Base-by-base conservation (phyloP, 2,113 vertebrate species). In the Coptodon bakossiorum region DNA sequence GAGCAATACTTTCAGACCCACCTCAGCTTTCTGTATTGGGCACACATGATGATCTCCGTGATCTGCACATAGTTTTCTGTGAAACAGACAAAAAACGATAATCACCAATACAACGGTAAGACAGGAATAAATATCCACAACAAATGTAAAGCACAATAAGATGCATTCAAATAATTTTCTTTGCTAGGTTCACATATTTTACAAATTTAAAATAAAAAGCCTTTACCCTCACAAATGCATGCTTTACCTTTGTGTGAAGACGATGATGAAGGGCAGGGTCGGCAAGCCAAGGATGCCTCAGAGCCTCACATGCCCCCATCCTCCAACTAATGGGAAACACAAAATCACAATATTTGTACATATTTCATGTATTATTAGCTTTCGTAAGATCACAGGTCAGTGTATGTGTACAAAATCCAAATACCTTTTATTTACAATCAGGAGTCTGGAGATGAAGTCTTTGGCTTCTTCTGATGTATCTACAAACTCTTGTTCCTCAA, bases 261-360 rank as follows among this genome's bases (percentile, higher is more conserved):
- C 91, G 96, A 90, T 93, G 94, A 93, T 98, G 99, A 80, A 99
- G 97, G 66, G 80, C 95, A 81, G 96, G 94, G 89, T 98, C 97
- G 87, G 97, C 97, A 22, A 99, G 90, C 99, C 99, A 99, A 5
- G 97, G 97, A 86, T 99, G 98, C 88, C 96, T 98, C 88, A 99
- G 94, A n/a, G 98, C 96, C 95, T 98, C 97, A 17, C 95, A 94
- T 52, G 99, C 98, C 53, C 98, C 98, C 94, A 99, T 98, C 92
- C 99, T 97, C 98, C 99, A 99, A 54, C 99, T 99, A 87, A 90
- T 85, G 83, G 94, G 84, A 93, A 68, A 91, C 14, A 93, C 22
- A 88, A 78, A 24, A 80, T 10, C 88, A 43, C 5, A 10, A 40
- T 16, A 3, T 14, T 3, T 24, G 24, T 38, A 36, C 6, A 57